Conservation (phyloP, 2,888 invertebrate species). For the Agonopterix arenella region DNA sequence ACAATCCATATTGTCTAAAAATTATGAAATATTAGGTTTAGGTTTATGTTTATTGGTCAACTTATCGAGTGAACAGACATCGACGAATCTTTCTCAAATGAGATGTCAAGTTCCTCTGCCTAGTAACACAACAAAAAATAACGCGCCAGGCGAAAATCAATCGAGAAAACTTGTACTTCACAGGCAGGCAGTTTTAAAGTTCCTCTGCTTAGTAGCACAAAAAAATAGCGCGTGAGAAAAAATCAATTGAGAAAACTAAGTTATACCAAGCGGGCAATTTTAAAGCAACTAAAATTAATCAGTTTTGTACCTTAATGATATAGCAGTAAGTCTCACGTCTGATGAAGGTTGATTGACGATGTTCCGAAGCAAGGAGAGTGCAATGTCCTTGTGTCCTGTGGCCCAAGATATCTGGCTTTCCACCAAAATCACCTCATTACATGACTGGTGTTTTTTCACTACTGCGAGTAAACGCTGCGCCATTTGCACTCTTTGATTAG, state of each 20-base stretch:
- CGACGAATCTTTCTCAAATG: too few species aligned
- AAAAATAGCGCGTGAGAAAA: too few species aligned
- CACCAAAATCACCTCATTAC: slow-evolving; percentile 46
- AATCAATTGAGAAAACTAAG: too few species aligned
- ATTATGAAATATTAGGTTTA: slow-evolving; percentile 1
- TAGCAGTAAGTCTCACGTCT: slow-evolving; percentile 42
- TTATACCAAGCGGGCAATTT: too few species aligned
- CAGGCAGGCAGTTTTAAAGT: too few species aligned
- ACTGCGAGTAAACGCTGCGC: slow-evolving; percentile 70
- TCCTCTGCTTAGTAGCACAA: too few species aligned
- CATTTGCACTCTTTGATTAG: slow-evolving; percentile 70
- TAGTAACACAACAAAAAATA: too few species aligned
- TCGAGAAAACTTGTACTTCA: too few species aligned
- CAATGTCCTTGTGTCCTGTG: slow-evolving; percentile 65
- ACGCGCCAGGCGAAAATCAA: too few species aligned
- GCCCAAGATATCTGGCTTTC: slow-evolving; percentile 68
- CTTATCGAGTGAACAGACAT: too few species aligned
- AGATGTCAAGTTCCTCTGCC: too few species aligned
- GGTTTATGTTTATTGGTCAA: too few species aligned
- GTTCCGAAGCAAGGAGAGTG: slow-evolving; percentile 54
- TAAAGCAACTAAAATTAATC: background rate
- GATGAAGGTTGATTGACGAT: slow-evolving; percentile 38
- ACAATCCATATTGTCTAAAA: slow-evolving; percentile 84
- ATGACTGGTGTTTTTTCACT: slow-evolving; percentile 45
- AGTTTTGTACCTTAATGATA: slow-evolving; percentile 48